Evolutionary conservation across 1,140 invertebrate species (phyloP).

Genomic region (Pantala flavescens): DNA sequence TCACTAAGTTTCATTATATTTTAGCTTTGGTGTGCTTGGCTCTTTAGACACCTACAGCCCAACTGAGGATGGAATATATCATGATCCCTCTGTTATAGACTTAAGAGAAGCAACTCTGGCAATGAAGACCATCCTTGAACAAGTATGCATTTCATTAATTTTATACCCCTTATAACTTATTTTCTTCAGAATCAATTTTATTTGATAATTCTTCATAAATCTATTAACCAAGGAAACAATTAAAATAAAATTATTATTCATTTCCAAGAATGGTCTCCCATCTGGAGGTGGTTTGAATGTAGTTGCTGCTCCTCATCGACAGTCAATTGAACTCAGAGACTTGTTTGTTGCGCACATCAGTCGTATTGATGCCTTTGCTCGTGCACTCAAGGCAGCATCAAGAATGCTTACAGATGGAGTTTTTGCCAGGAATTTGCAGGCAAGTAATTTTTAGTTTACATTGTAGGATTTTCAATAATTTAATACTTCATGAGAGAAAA

Average conservation of each 20-base stretch:
- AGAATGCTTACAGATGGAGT: conserved; percentile 36
- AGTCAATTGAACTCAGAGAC: conserved; percentile 43
- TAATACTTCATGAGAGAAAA: conserved; percentile 16
- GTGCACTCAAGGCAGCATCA: conserved; percentile 42
- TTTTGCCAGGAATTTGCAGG: conserved; percentile 36
- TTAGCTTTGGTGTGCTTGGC: conserved; percentile 39
- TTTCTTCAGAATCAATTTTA: too few relatives aligned
- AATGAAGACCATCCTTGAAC: conserved; percentile 45
- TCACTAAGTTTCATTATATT: too few relatives aligned
- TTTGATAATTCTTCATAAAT: too few relatives aligned
- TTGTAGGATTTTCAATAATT: conserved; percentile 21
- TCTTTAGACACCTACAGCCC: conserved; percentile 40
- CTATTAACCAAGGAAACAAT: too few relatives aligned
- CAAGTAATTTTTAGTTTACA: too few relatives aligned
- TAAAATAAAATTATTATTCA: too few relatives aligned
- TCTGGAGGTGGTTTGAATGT: conserved; percentile 51
- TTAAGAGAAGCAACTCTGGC: conserved; percentile 38
- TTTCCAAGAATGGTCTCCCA: conserved; percentile 39
- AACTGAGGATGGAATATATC: conserved; percentile 21
- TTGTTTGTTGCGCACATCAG: conserved; percentile 44
- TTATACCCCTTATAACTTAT: background rate
- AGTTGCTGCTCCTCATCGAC: conserved; percentile 40
- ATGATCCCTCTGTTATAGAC: conserved; percentile 35
- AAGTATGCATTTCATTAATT: conserved; percentile 32
- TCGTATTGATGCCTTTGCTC: conserved; percentile 48